Conservation (phyloP, 2,113 vertebrate genomes). For the Cyanoramphus novaezelandiae region DNA sequence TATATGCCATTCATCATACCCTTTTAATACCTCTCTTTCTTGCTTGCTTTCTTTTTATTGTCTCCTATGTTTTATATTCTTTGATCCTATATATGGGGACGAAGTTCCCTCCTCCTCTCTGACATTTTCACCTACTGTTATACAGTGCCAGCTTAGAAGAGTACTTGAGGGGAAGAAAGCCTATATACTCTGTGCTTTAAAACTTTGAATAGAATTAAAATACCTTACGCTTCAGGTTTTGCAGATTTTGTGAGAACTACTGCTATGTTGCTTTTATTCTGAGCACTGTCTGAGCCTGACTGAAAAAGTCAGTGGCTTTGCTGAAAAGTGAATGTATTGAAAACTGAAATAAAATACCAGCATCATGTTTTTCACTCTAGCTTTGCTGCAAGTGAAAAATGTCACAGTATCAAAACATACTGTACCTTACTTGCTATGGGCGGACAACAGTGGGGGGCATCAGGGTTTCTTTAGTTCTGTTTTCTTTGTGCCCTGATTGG, state of each 20-base stretch:
- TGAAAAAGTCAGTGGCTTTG: background rate
- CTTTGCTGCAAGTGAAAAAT: background rate
- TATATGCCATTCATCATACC: conserved; percentile 69
- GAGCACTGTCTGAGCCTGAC: background rate
- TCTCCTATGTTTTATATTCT: conserved; percentile 59
- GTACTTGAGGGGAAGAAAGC: conserved; percentile 36
- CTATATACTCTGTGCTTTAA: conserved; percentile 10
- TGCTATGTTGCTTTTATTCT: background rate
- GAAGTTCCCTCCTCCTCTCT: conserved; percentile 59
- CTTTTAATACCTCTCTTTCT: conserved; percentile 64
- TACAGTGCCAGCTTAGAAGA: conserved; percentile 47
- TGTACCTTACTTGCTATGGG: background rate
- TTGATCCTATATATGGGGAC: conserved; percentile 63
- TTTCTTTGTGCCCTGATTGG: background rate
- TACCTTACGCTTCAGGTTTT: background rate
- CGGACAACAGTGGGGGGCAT: background rate
- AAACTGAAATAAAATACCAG: background rate
- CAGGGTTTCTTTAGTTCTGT: background rate
- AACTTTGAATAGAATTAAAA: conserved; percentile 48
- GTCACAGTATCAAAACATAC: background rate
- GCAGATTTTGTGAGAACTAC: background rate
- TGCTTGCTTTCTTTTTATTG: conserved; percentile 70
- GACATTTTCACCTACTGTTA: conserved; percentile 64
- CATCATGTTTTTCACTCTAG: background rate
- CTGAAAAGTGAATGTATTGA: background rate